Evolutionary conservation across 1,140 invertebrate species (phyloP), one percentile per base, ranked within the genome.

Genomic region (Maconellicoccus hirsutus): DNA sequence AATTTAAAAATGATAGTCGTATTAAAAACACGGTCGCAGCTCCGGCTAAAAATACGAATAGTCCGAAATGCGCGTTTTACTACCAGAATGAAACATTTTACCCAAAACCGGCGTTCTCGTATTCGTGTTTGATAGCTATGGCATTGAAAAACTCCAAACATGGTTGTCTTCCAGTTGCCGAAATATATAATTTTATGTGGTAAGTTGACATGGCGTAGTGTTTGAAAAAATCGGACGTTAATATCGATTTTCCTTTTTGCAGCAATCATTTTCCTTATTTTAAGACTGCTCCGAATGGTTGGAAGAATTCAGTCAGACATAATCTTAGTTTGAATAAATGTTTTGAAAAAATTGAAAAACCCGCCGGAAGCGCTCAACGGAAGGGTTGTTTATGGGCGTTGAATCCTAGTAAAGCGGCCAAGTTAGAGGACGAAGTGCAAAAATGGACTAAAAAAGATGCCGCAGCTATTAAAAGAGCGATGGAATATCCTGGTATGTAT

Each of bases 131-230:
- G 71, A 98, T 98, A 77, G 94, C 95, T 1, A 90, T 98, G 90
- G 94, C 96, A 1, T 81, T 98, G 69, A 98, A 98, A 81, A 98
- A 98, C 79, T 97, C 94, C 70, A 85, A 88, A 75, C 91, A 89
- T 70, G 96, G 96, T 66, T 94, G 92, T 76, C 80, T 98, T 75
- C 96, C 96, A 1, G 96, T 98, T 7, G 96, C 94, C 7, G 96
- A 98, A 83, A 98, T 98, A 73, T 98, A 98, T 79, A 96, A 93
- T 79, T 98, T 98, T 78, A 97, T 98, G 89, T 98, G 92, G 92
- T 94, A 82, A 87, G 88, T n/a, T n/a, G n/a, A n/a, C n/a, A n/a
- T n/a, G n/a, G n/a, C n/a, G n/a, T n/a, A n/a, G n/a, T n/a, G n/a
- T n/a, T n/a, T n/a, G n/a, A n/a, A n/a, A n/a, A n/a, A n/a, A n/a